Base-by-base conservation (phyloP, 2,113 vertebrate genomes). In the Hemicordylus capensis region DNA sequence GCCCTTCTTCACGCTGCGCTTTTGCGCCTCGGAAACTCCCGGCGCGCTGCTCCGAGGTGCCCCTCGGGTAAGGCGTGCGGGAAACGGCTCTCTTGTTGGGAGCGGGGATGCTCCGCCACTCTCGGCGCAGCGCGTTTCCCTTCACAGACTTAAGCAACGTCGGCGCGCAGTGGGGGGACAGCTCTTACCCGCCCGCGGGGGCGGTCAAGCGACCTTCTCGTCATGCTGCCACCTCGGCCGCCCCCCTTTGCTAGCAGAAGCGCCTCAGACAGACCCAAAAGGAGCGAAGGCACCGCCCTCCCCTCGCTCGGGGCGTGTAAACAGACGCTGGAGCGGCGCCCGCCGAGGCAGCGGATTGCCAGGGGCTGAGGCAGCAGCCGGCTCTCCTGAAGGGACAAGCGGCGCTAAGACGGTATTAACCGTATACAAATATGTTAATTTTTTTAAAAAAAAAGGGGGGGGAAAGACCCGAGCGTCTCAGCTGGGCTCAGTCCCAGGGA, bases 271-370 rank as follows among this genome's bases (percentile, higher is more conserved):
- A 26, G 48, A 4, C 54, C 64, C 37, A 28, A 61, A 59, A 48
- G 48, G 5, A 15, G 76, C 8, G 7, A 31, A 77, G 80, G 85
- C 85, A 4, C 85, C 85, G 85, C 85, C 85, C 81, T 69, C 58
- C 44, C 28, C 19, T 22, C n/a, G 54, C 22, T 48, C 44, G 11
- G 80, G 73, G 51, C 64, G 73, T 37, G 85, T 61, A 76, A 72
- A 63, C 3, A 77, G n/a, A 11, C 42, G 26, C 85, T 61, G 85
- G 64, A 78, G 58, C 76, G 3, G 48, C 83, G 63, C 48, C 74
- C 61, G 37, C 34, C 37, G 2, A 37, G 28, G 46, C 8, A 4
- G 37, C 63, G 1, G 24, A 24, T 37, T 63, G 37, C 83, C 37
- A 34, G 37, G 44, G 72, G 83, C 28, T 44, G 46, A 14, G 10